Evolutionary conservation across 2,797 vertebrate species (phyloP), one percentile per base, ranked within the genome.

Genomic region (Phalloptychus januarius): DNA sequence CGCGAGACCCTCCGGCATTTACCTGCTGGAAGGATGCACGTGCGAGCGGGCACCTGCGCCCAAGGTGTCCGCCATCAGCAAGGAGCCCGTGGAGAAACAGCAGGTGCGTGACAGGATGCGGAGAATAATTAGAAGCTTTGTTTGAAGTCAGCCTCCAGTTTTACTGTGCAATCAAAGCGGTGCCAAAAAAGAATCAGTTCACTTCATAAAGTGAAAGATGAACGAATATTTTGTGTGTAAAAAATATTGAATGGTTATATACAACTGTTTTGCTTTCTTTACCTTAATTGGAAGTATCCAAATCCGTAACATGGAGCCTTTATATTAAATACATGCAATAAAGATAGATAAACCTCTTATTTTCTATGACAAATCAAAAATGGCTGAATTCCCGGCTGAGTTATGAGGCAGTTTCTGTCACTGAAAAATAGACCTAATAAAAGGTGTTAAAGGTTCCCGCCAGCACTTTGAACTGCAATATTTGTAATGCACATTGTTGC

Each of bases 11-110:
- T 96, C 97, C 4, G 97, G 97, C 80, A 97, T 98, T 86, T 98
- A 98, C 94, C 95, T 98, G 93, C 95, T 98, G 91, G 97, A 98
- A 90, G 97, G 97, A 79, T 97, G 97, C 95, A 95, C 95, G 83
- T 98, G 97, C 91, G 97, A 97, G 92, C 96, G 97, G 78, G 94
- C 95, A 8, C 96, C 97, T 74, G 96, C 97, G 46, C 97, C 96
- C 74, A 97, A 97, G 91, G 95, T 95, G 15, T 94, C 96, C 82
- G 92, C 94, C n/a, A 94, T 94, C 5, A 93, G 95, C 88, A 97
- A 95, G 92, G 97, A 98, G 48, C 80, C 89, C 86, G 92, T 95
- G 80, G 97, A 98, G 90, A 97, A 97, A 85, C 78, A 90, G 92
- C 95, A 94, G 95, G 80, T 98, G 97, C 91, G 97, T 97, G 91